These are phyloP conservation scores for Rallus crepitans DNA, from an alignment of 2,797 vertebrate species.

Conservation along the genomic window DNA sequence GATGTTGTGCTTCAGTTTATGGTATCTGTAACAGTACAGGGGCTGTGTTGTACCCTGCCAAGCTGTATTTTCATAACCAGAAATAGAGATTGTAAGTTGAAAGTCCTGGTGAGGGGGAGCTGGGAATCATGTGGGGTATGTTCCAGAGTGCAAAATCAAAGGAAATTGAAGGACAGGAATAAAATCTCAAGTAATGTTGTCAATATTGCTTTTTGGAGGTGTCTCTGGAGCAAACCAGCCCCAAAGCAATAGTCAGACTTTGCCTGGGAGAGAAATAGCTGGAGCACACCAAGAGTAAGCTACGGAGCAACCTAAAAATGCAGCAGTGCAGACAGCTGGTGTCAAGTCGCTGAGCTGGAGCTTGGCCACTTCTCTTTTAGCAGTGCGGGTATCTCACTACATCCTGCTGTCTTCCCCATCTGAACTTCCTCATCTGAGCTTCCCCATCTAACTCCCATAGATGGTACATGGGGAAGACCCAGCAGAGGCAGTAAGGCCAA, in stretches of 20 bases:
- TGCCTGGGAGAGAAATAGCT: background rate
- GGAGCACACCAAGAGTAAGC: background rate
- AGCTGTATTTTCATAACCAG: background rate
- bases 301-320: background rate
- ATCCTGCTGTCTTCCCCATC: background rate
- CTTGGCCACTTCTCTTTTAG: background rate
- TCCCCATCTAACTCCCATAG: background rate
- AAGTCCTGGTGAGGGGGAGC: background rate
- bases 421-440: background rate
- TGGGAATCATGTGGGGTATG: background rate
- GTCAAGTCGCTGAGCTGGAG: background rate
- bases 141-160: background rate
- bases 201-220: background rate
- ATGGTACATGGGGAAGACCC: background rate
- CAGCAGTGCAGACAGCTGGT: rapidly evolving
- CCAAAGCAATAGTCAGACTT: background rate
- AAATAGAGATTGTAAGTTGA: background rate
- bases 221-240: background rate
- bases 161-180: background rate
- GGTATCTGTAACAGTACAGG: background rate
- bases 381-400: background rate
- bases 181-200: background rate
- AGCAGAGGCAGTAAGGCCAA: background rate
- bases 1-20: background rate
- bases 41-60: background rate